Base-by-base conservation (phyloP, 2,113 vertebrate genomes). In the Pachycephala philippinensis region DNA sequence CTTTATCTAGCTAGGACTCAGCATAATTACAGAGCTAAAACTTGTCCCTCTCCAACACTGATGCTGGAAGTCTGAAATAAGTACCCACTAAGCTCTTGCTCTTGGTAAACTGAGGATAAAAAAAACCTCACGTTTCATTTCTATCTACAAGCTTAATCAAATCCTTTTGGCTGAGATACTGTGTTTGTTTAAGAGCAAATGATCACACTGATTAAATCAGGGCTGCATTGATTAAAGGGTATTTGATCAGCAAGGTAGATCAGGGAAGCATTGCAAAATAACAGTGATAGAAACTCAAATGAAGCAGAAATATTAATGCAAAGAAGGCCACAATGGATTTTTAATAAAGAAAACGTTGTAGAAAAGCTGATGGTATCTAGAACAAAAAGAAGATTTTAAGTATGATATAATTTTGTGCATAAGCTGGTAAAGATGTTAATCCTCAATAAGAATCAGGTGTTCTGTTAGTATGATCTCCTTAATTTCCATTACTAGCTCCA, bases 161-260 rank as follows among this genome's bases (percentile, higher is more conserved):
- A 94, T 81, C 30, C 49, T 94, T 95, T 92, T 93, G 90, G 83
- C 96, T 81, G 59, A 69, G 60, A 76, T 82, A 71, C 64, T 78
- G 31, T 80, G 47, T 92, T 87, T 95, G 74, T 89, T 92, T 84
- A 92, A 94, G 76, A 96, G 76, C 31, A 90, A 89, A 87, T 50
- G 83, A 96, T 94, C 49, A 42, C 33, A 31, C 52, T 66, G 93
- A 97, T 97, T 96, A 93, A 70, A 97, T 84, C 93, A 81, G 69
- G 78, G 44, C 28, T 90, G 56, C 71, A 95, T 86, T 95, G 93
- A 96, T 96, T 79, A 95, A 97, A 96, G 50, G 7, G 60, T 84
- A 84, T 88, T 70, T 93, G 90, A 97, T 96, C 86, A 95, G 42
- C 54, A 91, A 57, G 24, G 70, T 33, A 91, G 92, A 95, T 95